These are phyloP conservation scores for Vombatus ursinus DNA, from an alignment of 2,113 vertebrate genomes.

Conservation along the genomic window DNA sequence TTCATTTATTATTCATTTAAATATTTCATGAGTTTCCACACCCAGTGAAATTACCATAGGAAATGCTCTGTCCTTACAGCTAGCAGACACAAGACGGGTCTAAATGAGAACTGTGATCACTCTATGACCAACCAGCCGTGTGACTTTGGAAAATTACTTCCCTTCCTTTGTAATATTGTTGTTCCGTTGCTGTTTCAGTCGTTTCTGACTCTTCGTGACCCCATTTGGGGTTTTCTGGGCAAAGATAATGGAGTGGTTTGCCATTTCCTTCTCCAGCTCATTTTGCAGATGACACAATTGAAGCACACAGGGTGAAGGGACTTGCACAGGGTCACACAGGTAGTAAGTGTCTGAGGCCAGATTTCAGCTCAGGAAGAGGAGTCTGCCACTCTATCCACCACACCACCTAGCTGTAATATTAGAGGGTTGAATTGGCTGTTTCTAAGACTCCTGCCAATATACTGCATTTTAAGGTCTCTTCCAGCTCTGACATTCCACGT, in stretches of 20 bases:
- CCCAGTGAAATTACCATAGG: conserved; percentile 39
- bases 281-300: not conserved
- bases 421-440: not conserved
- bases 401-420: not conserved
- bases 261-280: not conserved
- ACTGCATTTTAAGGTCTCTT: not conserved
- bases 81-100: not conserved
- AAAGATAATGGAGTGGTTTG: not conserved
- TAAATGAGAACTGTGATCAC: not conserved
- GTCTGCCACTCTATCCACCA: not conserved
- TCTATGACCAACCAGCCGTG: not conserved
- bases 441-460: not conserved
- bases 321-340: not conserved
- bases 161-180: not conserved
- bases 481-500: not conserved
- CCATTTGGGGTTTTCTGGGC: not conserved
- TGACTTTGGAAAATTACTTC: not conserved
- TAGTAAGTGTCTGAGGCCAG: not conserved
- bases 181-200: not conserved
- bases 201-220: not conserved
- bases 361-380: not conserved
- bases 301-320: not conserved
- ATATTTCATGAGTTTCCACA: conserved; percentile 48
- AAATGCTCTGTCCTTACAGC: conserved; percentile 51
- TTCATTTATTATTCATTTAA: conserved; percentile 52